Conservation (phyloP, 1,140 invertebrate species). For the Drosophila elegans region DNA sequence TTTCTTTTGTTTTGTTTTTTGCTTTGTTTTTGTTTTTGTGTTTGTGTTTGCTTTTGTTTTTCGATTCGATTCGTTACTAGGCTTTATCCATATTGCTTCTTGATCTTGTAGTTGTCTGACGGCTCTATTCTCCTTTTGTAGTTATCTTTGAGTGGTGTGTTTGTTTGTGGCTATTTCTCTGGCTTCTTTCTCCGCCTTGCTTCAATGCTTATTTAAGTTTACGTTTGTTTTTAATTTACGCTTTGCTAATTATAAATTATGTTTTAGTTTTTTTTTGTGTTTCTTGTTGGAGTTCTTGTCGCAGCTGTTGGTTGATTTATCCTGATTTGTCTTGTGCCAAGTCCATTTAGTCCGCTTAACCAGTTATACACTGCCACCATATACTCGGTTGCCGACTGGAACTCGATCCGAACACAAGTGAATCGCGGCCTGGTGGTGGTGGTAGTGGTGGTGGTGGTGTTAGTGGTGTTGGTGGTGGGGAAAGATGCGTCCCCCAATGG, state of each 20-base stretch:
- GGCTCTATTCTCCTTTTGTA: slow-evolving; percentile 33
- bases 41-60: slow-evolving; percentile 26
- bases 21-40: slow-evolving; percentile 26
- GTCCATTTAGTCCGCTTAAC: slow-evolving; percentile 1
- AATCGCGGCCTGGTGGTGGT: slow-evolving; percentile 5
- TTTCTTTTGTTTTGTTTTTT: slow-evolving; percentile 34
- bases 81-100: slow-evolving; percentile 50
- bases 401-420: slow-evolving; percentile 35
- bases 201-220: slow-evolving; percentile 36
- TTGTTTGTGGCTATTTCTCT: slow-evolving; percentile 23
- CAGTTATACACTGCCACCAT: slow-evolving; percentile 25
- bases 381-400: slow-evolving; percentile 5
- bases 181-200: slow-evolving; percentile 16
- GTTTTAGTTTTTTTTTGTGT: slow-evolving; percentile 47
- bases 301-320: slow-evolving; percentile 19
- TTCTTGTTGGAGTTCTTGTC: slow-evolving; percentile 41
- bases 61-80: slow-evolving; percentile 30
- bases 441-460: slow-evolving; percentile 11
- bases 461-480: slow-evolving; percentile 9
- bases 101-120: slow-evolving; percentile 37
- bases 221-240: slow-evolving; percentile 55
- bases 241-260: slow-evolving; percentile 79
- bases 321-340: slow-evolving; percentile 35
- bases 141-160: slow-evolving; percentile 16
- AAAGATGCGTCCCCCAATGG: slow-evolving; percentile 23